Evolutionary conservation across 2,888 invertebrate species (phyloP).

Genomic region (Hypsopygia costalis): DNA sequence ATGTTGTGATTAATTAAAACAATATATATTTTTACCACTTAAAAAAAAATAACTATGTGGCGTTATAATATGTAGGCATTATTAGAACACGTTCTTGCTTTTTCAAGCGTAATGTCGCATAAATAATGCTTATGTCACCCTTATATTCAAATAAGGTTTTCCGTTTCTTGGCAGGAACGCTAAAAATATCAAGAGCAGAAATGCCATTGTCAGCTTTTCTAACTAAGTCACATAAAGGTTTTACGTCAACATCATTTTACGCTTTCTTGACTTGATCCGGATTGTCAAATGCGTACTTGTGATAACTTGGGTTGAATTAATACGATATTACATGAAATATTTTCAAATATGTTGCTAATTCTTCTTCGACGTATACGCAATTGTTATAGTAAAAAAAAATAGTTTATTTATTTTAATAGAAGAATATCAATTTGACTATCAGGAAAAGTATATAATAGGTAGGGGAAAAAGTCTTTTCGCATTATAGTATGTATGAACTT

Average conservation of each 20-base stretch:
- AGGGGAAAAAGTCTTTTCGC: too few species aligned
- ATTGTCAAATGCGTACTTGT: constrained; percentile 11
- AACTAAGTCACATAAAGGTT: constrained; percentile 1
- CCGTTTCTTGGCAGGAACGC: neutral
- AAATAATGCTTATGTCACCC: constrained; percentile 8
- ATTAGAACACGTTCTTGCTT: neutral
- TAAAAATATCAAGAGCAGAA: constrained; percentile 7
- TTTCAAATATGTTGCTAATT: too few species aligned
- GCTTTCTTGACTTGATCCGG: constrained; percentile 15
- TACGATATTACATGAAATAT: too few species aligned
- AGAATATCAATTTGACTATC: too few species aligned
- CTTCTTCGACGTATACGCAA: too few species aligned
- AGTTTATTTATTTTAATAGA: too few species aligned
- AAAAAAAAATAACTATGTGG: neutral
- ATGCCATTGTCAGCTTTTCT: neutral
- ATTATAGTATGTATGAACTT: too few species aligned
- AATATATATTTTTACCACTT: too few species aligned
- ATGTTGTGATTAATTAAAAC: too few species aligned
- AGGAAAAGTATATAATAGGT: too few species aligned
- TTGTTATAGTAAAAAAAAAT: too few species aligned
- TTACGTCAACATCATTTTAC: constrained; percentile 15
- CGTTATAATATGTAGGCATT: constrained; percentile 1
- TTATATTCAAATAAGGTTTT: constrained; percentile 7
- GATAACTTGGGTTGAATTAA: constrained; percentile 13
- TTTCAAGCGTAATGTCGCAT: constrained; percentile 3